A percentile compares a stretch with the other conserved stretches of the same genome.
These are phyloP conservation scores for Himalopsyche tibetana DNA, from an alignment of 2,888 invertebrate genomes.

Conservation along the genomic window DNA sequence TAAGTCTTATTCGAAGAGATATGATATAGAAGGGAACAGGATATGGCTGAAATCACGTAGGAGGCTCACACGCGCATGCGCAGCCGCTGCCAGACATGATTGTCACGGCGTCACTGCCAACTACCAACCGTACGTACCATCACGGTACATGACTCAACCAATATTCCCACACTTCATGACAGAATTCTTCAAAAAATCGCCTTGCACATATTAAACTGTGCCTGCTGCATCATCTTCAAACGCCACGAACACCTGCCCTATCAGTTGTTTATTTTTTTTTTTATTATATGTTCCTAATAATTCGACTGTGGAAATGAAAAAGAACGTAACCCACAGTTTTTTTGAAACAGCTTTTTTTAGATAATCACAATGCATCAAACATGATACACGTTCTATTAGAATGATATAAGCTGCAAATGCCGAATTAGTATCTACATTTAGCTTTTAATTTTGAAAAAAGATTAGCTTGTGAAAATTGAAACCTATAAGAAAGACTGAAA, in stretches of 20 bases:
- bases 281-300: too few species aligned
- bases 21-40: slow-evolving; percentile 49
- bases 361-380: too few species aligned
- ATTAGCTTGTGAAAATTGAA: too few species aligned
- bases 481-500: too few species aligned
- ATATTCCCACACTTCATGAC: slow-evolving; percentile 60
- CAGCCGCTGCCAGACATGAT: slow-evolving; percentile 47
- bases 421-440: too few species aligned
- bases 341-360: too few species aligned
- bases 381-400: too few species aligned
- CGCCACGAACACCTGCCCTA: neutral
- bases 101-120: slow-evolving; percentile 49
- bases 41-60: slow-evolving; percentile 57
- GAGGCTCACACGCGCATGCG: slow-evolving; percentile 63
- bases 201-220: slow-evolving; percentile 57
- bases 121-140: neutral
- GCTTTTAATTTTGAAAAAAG: too few species aligned
- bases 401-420: too few species aligned
- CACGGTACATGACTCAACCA: slow-evolving; percentile 56
- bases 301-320: too few species aligned
- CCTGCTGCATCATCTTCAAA: neutral
- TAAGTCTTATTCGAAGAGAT: slow-evolving; percentile 7
- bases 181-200: slow-evolving; percentile 60
- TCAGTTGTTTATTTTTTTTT: too few species aligned
- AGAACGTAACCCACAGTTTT: too few species aligned